Evolutionary conservation across 2,113 vertebrate species (phyloP), one percentile per base, ranked within the genome.

Genomic region (Lampris incognitus): DNA sequence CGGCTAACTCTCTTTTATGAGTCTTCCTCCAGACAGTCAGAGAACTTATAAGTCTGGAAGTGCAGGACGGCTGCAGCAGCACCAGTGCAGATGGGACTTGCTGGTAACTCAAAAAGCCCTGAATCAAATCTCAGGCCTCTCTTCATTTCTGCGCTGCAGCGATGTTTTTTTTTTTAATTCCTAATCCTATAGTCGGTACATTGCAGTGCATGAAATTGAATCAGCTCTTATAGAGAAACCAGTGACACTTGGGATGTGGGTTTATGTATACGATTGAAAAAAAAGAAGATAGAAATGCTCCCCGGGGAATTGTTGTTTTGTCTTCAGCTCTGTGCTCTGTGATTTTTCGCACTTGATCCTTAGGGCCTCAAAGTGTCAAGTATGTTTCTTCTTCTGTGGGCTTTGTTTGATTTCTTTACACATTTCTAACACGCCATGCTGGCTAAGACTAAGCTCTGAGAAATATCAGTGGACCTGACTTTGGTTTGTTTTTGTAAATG

Each of bases 401-500:
- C 9, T 13, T 48, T 79, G 60, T 59, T 88, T 59, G 63, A 72
- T 78, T 65, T 3, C 42, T 56, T 74, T 65, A 54, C 56, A 48
- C 52, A 56, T 42, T 54, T 83, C 72, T 3, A 85, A 41, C 41
- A 46, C n/a, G n/a, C 5, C 50, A 56, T 75, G 67, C 38, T 62
- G 44, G 81, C 24, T 24, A 24, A 24, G 24, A 24, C 24, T 24
- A 80, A 61, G 55, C 63, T 63, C 84, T 78, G 51, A 10, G 1
- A 72, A 72, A 57, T 71, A 56, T 82, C 62, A 3, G 3, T 62
- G 61, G 50, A 58, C 36, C 52, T 56, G 57, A 48, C 42, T 36
- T 42, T 64, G 51, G 51, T 78, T 88, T 84, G 68, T 88, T 83
- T 88, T 67, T 7, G 41, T 74, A 60, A 76, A 67, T 50, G 69